Percentiles rank a stretch among this genome's conserved stretches.
Evolutionary conservation across 2,113 vertebrate genomes (phyloP).

Genomic region (Sander lucioperca): DNA sequence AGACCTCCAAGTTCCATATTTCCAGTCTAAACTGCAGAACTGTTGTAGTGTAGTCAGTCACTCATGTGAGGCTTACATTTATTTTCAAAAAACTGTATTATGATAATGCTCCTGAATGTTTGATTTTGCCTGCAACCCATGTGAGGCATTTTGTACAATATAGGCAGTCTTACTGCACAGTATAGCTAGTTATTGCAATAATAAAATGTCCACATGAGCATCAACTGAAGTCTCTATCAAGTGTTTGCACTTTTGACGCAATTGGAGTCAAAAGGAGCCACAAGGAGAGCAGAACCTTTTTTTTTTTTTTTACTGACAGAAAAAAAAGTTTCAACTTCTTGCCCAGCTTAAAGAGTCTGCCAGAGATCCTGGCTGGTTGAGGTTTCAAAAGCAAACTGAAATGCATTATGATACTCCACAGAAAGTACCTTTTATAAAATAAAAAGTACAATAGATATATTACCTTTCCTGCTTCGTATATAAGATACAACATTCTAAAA

Average conservation of each 20-base stretch:
- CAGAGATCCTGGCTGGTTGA: constrained; percentile 15
- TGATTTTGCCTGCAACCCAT: background rate
- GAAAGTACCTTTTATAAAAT: constrained; percentile 51
- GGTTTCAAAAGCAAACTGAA: constrained; percentile 44
- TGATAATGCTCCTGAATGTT: constrained; percentile 20
- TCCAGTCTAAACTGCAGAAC: constrained; percentile 12
- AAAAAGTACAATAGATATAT: constrained; percentile 58
- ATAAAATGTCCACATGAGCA: constrained; percentile 19
- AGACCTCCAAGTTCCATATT: background rate
- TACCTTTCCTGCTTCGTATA: constrained; percentile 31
- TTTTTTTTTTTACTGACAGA: no score
- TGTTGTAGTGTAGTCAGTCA: background rate
- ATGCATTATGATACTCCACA: constrained; percentile 47
- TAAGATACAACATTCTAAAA: constrained; percentile 68
- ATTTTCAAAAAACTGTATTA: constrained; percentile 7
- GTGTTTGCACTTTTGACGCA: constrained; percentile 1
- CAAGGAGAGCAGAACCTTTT: constrained; percentile 5
- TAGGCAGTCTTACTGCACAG: constrained; percentile 19
- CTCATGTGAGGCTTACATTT: background rate
- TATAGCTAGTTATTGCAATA: constrained; percentile 43
- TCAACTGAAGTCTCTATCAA: background rate
- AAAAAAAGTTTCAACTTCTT: constrained; percentile 13
- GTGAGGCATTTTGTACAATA: constrained; percentile 12
- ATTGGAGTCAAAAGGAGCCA: background rate
- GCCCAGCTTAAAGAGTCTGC: background rate